These are phyloP conservation scores for Cariama cristata DNA, from an alignment of 2,113 vertebrate genomes.

Conservation along the genomic window DNA sequence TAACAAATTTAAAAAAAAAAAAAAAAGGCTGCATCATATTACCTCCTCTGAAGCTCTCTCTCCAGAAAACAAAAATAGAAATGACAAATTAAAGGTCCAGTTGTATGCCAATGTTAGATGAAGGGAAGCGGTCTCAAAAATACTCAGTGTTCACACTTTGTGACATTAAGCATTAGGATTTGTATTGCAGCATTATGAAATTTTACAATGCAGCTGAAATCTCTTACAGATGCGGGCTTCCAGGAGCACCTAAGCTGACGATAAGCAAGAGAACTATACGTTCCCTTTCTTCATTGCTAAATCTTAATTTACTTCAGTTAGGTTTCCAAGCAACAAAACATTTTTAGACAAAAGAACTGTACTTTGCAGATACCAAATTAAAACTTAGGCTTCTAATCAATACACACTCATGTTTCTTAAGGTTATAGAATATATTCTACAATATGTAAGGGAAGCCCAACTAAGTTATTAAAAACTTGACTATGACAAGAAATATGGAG, in stretches of 20 bases:
- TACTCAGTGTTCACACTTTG: not conserved
- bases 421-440: not conserved
- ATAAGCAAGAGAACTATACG: not conserved
- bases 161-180: not conserved
- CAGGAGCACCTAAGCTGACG: constrained; percentile 1
- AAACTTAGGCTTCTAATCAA: constrained; percentile 27
- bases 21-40: not conserved
- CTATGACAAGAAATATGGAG: not conserved
- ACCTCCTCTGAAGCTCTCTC: not conserved
- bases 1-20: not conserved
- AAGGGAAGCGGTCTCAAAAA: not conserved
- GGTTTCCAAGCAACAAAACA: constrained; percentile 61
- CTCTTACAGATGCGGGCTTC: not conserved
- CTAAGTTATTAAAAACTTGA: not conserved
- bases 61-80: not conserved
- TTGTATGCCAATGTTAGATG: not conserved
- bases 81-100: not conserved
- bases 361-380: constrained; percentile 26
- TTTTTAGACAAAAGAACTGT: constrained; percentile 47
- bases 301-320: constrained; percentile 21
- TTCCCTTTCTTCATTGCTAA: not conserved
- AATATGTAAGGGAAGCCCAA: not conserved
- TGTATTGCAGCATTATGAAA: not conserved
- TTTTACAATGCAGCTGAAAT: constrained; percentile 40
- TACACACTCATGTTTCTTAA: not conserved